Evolutionary conservation across 2,797 vertebrate genomes (phyloP).

Genomic region (Xenops minutus): DNA sequence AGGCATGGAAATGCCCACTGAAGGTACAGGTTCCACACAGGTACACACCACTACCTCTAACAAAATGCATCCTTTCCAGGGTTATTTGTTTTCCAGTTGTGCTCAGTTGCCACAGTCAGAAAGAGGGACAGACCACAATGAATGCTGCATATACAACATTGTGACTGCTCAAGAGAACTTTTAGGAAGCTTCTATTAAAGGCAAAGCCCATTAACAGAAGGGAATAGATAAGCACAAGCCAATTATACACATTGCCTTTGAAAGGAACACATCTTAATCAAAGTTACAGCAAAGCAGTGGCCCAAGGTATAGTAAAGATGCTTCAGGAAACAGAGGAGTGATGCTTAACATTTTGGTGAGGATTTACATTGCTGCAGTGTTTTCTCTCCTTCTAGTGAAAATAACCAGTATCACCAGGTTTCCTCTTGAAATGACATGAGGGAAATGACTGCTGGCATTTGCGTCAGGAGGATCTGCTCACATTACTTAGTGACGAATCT

Average conservation of each 20-base stretch:
- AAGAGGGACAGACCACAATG: background rate
- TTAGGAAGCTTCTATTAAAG: background rate
- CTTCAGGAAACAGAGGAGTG: background rate
- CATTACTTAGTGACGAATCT: background rate
- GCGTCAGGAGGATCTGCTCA: constrained; percentile 24
- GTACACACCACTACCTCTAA: background rate
- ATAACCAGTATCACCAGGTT: background rate
- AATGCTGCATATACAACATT: rapidly evolving
- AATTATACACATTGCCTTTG: background rate
- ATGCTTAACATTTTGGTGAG: background rate
- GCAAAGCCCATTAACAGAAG: background rate
- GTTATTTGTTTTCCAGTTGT: background rate
- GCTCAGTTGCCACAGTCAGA: background rate
- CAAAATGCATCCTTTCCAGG: background rate
- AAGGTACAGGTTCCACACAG: background rate
- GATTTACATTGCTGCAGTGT: background rate
- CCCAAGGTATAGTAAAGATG: background rate
- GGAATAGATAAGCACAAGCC: background rate
- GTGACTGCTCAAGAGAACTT: background rate
- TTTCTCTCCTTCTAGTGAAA: background rate
- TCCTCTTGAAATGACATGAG: background rate
- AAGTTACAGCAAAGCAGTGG: background rate
- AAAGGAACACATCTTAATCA: background rate
- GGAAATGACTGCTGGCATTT: background rate
- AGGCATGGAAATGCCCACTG: background rate